A percentile compares a stretch with the other conserved stretches of the same genome.
Conservation (phyloP, 92 coral and sea anemone species). For the Siderastrea radians region DNA sequence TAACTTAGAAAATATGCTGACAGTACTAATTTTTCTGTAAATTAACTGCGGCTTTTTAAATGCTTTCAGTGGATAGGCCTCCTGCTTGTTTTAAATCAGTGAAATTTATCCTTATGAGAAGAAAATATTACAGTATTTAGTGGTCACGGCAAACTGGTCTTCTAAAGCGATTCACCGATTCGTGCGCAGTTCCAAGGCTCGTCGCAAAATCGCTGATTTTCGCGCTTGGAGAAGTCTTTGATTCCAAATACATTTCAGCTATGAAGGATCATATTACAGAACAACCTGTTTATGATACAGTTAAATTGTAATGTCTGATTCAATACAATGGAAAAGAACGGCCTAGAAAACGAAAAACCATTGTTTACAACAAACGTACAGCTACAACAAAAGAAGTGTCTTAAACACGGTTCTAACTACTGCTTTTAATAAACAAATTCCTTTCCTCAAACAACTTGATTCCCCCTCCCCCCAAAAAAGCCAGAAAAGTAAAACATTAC, state of each 20-base stretch:
- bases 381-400: conserved; percentile 28
- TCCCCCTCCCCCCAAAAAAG: too few relatives aligned
- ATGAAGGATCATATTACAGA: conserved; percentile 14
- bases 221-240: not conserved
- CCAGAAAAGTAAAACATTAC: too few relatives aligned
- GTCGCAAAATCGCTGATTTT: not conserved
- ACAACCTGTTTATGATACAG: conserved; percentile 46
- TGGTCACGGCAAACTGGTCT: conserved; percentile 5
- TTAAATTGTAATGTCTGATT: conserved; percentile 31
- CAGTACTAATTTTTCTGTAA: conserved; percentile 22
- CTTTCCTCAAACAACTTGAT: not conserved
- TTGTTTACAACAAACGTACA: conserved; percentile 20
- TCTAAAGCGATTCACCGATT: not conserved
- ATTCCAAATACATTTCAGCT: not conserved
- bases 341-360: conserved; percentile 30
- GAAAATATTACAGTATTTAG: conserved; percentile 19
- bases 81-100: conserved; percentile 37
- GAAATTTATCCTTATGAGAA: conserved; percentile 37
- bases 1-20: conserved; percentile 12
- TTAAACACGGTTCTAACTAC: conserved; percentile 16
- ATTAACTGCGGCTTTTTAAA: conserved; percentile 45
- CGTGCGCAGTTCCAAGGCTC: not conserved
- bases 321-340: conserved; percentile 22
- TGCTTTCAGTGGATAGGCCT: conserved; percentile 18
- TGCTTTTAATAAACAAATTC: conserved; percentile 13